Conservation (phyloP, 2,797 vertebrate genomes). For the Melanotaenia parkinsoni region DNA sequence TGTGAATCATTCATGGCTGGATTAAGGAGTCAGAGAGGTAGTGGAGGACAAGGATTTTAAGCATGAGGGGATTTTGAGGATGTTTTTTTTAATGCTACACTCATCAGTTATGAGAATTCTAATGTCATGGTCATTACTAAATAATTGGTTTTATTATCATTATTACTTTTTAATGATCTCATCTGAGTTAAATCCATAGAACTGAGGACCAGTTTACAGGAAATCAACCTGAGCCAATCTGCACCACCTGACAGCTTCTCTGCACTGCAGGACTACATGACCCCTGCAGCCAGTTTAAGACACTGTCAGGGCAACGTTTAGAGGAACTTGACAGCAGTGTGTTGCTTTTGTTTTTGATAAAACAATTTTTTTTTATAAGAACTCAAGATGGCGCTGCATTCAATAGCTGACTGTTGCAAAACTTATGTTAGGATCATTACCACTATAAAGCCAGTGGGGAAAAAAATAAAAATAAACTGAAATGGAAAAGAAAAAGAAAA, state of each 20-base stretch:
- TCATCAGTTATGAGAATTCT: neutral
- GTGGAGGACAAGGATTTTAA: neutral
- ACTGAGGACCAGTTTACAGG: neutral
- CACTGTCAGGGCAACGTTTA: neutral
- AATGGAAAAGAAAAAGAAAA: too few relatives aligned
- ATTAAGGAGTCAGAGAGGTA: conserved; percentile 7
- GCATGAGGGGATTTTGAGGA: neutral
- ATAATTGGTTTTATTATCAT: neutral
- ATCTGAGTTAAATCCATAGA: neutral
- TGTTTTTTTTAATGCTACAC: neutral
- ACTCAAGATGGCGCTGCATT: too few relatives aligned
- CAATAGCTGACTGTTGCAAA: too few relatives aligned
- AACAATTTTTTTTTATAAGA: neutral
- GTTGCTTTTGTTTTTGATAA: too few relatives aligned
- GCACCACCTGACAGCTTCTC: neutral
- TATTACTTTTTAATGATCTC: neutral
- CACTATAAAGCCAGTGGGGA: too few relatives aligned
- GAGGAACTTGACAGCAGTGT: neutral
- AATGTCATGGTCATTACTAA: neutral
- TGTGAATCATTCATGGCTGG: conserved; percentile 5
- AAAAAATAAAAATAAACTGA: too few relatives aligned
- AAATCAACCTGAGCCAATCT: neutral
- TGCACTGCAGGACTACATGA: too few relatives aligned
- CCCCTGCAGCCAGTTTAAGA: too few relatives aligned
- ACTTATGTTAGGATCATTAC: too few relatives aligned